Evolutionary conservation across 2,113 vertebrate genomes (phyloP).

Genomic region (Pachyramphus minor): DNA sequence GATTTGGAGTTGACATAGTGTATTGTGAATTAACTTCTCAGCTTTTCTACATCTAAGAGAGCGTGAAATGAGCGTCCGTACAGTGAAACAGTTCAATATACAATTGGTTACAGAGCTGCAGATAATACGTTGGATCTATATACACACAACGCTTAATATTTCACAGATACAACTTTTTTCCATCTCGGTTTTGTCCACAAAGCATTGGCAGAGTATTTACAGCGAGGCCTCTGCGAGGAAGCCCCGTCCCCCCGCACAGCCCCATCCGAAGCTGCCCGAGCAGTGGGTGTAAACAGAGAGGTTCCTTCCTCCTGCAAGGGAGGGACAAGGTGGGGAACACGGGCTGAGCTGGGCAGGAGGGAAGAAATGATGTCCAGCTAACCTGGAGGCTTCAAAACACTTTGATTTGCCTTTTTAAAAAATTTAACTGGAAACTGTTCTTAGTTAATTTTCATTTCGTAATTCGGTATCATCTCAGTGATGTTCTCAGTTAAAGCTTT

Average conservation of each 20-base stretch:
- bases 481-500: neutral
- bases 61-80: constrained; percentile 31
- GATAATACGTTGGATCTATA: constrained; percentile 30
- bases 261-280: neutral
- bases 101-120: constrained; percentile 51
- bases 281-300: neutral
- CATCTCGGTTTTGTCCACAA: constrained; percentile 1
- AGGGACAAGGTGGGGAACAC: neutral
- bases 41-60: constrained; percentile 44
- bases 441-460: neutral
- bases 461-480: neutral
- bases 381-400: neutral
- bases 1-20: constrained; percentile 47
- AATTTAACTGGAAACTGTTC: neutral
- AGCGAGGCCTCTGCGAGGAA: neutral
- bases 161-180: constrained; percentile 36
- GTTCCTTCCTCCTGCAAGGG: neutral
- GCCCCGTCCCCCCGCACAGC: neutral
- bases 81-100: constrained; percentile 47
- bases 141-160: constrained; percentile 48
- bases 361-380: neutral
- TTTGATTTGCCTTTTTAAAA: neutral
- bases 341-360: neutral
- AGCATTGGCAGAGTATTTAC: constrained; percentile 41
- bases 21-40: constrained; percentile 58